Base-by-base conservation (phyloP, 2,113 vertebrate species). In the Syngnathus floridae region DNA sequence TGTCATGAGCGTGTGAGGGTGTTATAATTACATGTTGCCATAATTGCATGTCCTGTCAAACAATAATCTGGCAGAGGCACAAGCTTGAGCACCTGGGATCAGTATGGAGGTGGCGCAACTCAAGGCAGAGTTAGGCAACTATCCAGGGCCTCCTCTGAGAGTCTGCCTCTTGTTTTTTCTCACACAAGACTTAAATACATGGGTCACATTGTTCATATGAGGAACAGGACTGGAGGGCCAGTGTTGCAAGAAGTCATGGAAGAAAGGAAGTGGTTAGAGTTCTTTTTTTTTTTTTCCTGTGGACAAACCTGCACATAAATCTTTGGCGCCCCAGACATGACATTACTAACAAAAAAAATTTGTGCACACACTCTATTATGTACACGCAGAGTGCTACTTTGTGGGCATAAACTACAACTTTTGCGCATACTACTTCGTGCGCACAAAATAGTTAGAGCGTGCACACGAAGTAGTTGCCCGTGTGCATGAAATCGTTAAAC, bases 1-100 rank as follows among this genome's bases (percentile, higher is more conserved):
- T 66, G 61, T 67, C 79, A 64, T 64, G 66, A 62, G 80, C 12
- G 38, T 31, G 73, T 64, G 73, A 83, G 82, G 86, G 78, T 81
- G 67, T 72, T 69, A 19, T 88, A 89, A 91, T 91, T 87, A 86
- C 79, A 88, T 51, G 41, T 69, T 82, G 77, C 82, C 70, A 70
- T 73, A 91, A 91, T 91, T 90, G 81, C 80, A 80, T 71, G 87
- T 54, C 74, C 65, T 74, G 71, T 71, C 68, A 76, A 75, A 78
- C 76, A 86, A 76, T 82, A 64, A 61, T 45, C 65, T 67, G 76
- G 71, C 76, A 77, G 74, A 75, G 77, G 76, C 70, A 82, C 70
- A 74, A 76, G 36, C 74, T 48, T 54, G 70, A 82, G 75, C 82
- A 75, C 78, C 85, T 79, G 79, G 81, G 80, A 83, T 87, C 80